Percentiles rank a stretch among this genome's conserved stretches.
These are phyloP conservation scores for Procambarus virginalis DNA, from an alignment of 1,140 invertebrate species.

Conservation along the genomic window DNA sequence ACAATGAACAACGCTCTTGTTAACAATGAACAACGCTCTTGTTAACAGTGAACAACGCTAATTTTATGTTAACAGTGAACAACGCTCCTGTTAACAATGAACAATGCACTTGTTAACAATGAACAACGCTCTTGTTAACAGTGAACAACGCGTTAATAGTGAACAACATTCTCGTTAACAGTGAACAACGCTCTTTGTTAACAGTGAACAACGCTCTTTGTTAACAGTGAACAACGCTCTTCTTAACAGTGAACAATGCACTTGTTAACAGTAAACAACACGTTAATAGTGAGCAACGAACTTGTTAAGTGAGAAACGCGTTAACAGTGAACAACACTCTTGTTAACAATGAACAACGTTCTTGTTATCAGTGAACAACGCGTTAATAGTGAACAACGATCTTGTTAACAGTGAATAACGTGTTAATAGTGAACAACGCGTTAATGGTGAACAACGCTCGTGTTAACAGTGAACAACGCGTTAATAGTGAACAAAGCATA, in stretches of 20 bases:
- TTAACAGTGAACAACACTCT: too few species aligned
- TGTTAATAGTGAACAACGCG: too few species aligned
- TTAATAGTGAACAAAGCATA: not conserved
- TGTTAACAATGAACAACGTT: too few species aligned
- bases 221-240: not conserved
- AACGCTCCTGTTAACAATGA: not conserved
- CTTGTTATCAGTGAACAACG: not conserved
- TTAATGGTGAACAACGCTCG: too few species aligned
- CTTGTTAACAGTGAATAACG: too few species aligned
- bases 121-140: not conserved
- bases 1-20: not conserved
- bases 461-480: too few species aligned
- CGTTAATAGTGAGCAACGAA: too few species aligned
- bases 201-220: not conserved
- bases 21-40: not conserved
- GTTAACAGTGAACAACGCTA: not conserved
- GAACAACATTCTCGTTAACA: not conserved
- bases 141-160: not conserved
- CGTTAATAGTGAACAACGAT: not conserved
- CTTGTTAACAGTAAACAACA: too few species aligned
- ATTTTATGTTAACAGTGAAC: not conserved
- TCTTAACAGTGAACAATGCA: too few species aligned
- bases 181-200: not conserved
- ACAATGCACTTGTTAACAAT: not conserved
- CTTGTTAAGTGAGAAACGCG: too few species aligned